These are phyloP conservation scores for Tupaia chinensis DNA, from an alignment of 2,113 vertebrate species.

Conservation along the genomic window DNA sequence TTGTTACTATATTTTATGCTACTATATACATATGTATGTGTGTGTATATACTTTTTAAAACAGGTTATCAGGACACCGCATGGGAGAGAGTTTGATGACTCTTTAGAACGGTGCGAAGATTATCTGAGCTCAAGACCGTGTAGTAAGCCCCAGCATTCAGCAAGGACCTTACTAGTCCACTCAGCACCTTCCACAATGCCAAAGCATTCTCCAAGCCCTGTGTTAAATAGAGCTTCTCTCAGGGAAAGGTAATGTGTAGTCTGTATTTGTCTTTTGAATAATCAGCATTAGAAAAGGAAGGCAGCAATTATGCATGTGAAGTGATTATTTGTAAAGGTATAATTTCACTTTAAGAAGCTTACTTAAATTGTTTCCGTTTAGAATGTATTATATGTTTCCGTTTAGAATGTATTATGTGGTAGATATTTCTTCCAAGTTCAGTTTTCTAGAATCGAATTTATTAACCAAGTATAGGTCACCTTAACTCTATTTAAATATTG, in stretches of 20 bases:
- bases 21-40: not conserved
- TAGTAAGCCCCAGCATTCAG: constrained; percentile 65
- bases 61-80: constrained; percentile 84
- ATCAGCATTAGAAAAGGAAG: constrained; percentile 39
- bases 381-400: constrained; percentile 24
- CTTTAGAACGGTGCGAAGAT: constrained; percentile 78
- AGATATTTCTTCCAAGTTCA: constrained; percentile 4
- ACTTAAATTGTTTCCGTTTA: constrained; percentile 53
- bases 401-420: not conserved
- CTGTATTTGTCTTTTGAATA: constrained; percentile 38
- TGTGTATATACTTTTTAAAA: not conserved
- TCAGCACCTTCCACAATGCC: constrained; percentile 83
- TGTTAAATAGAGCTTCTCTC: constrained; percentile 90
- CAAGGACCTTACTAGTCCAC: constrained; percentile 76
- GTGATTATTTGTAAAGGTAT: constrained; percentile 19
- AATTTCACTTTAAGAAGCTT: constrained; percentile 47
- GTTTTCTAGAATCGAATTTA: constrained; percentile 17
- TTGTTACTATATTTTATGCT: not conserved
- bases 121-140: constrained; percentile 68
- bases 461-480: not conserved
- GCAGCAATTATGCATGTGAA: not conserved
- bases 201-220: constrained; percentile 85
- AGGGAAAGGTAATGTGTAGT: constrained; percentile 91
- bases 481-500: constrained; percentile 22
- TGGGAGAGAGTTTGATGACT: constrained; percentile 81